Base-by-base conservation (phyloP, 2,888 invertebrate species). In the Papilio gigon region DNA sequence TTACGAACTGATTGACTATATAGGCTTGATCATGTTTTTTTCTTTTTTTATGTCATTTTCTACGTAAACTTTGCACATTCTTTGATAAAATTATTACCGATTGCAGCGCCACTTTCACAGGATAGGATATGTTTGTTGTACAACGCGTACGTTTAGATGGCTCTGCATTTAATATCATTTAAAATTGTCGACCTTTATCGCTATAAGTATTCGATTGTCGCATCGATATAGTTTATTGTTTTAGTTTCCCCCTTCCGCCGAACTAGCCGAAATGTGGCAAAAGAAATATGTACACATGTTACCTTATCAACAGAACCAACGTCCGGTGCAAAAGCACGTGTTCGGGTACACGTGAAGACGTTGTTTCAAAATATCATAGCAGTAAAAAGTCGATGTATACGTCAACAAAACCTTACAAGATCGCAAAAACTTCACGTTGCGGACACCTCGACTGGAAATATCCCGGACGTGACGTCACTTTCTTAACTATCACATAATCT, bases 341-440 rank as follows among this genome's bases (percentile, higher is more conserved):
- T 70, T 20, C 14, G 30, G 12, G 17, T 53, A 67, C 79, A 80
- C 80, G 81, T 80, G 81, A 76, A 70, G 47, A 33, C 20, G 63
- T 64, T 73, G 75, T 78, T 82, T 81, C 82, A 80, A 82, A 83
- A 83, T 80, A 82, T 75, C 71, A 73, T 73, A 72, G 75, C 76
- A 76, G 78, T 80, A 77, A 81, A 81, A 78, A 73, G 59, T 63
- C 70, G 71, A 65, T 62, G 56, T 17, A 56, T 27, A 14, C 58
- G 68, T 50, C 47, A 60, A 68, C 68, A 68, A 62, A 68, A 68
- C 67, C 35, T 67, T 50, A 60, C 59, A 62, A 65, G 62, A 59
- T 68, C 61, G 53, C 66, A 65, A 70, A 74, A 71, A 71, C 27
- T 44, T 37, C 67, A 66, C 63, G 50, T 60, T 67, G 61, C 64